Base-by-base conservation (phyloP, 1,140 invertebrate species). In the Himalopsyche phryganea region DNA sequence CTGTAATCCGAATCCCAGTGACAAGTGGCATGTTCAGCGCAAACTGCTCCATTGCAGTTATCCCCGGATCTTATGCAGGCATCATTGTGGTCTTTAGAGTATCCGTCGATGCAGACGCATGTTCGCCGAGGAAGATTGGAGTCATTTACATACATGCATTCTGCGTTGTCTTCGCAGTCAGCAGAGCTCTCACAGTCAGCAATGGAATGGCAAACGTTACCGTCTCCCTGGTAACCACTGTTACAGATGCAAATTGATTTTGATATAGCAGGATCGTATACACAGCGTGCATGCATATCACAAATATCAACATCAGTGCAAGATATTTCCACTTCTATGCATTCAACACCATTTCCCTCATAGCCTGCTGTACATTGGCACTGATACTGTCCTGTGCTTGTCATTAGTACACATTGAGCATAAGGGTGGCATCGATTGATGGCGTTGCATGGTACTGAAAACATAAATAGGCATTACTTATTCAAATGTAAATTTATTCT, bases 301-400 rank as follows among this genome's bases (percentile, higher is more conserved):
- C 94, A 91, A 65, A 86, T 82, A 66, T 89, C 79, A 68, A 84
- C 69, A 13, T 84, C 78, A 23, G 48, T 44, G 64, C 86, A 87
- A 55, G 87, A 88, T 48, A 83, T 72, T 51, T 87, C 84, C 73
- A 80, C 71, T 65, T 76, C 72, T 41, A 74, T 80, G 67, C 92
- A 95, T 61, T 81, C 80, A 58, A 83, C 82, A 6, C 91, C 91
- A 71, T 94, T 86, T 18, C 91, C 90, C 63, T 84, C 81, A 69
- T 84, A 96, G 11, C 90, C 92, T 20, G 80, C 74, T 20, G 83
- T 84, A 67, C 94, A 97, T 18, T 83, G 81, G 70, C 94, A 96
- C 36, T 83, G 74, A 66, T 91, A 90, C 5, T 73, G 70, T 66
- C 77, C 67, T 6, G 72, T 73, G 36, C 70, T 71, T 1, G 77